Conservation (phyloP, 2,797 vertebrate genomes). For the Cryptoblepharus egeriae region DNA sequence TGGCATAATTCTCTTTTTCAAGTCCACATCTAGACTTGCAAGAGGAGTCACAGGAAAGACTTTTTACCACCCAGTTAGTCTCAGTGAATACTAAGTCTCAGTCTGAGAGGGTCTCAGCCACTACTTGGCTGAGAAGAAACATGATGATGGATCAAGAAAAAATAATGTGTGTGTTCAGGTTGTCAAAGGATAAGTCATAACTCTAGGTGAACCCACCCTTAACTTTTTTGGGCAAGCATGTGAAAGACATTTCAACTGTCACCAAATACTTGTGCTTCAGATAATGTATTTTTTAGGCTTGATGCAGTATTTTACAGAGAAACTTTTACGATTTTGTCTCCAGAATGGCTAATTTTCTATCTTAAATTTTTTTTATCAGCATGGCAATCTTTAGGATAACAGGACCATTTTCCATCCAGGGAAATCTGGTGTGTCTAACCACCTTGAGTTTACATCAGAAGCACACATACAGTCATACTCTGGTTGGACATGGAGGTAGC, state of each 20-base stretch:
- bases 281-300: neutral
- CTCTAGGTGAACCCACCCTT: neutral
- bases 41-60: neutral
- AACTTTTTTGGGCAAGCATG: neutral
- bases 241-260: neutral
- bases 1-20: neutral
- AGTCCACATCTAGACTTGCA: neutral
- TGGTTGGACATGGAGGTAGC: no score
- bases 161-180: neutral
- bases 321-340: neutral
- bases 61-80: neutral
- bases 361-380: neutral
- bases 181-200: neutral
- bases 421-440: no score
- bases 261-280: neutral
- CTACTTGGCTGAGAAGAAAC: neutral
- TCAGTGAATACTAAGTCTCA: no score
- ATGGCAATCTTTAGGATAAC: no score
- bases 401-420: no score
- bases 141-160: neutral
- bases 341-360: neutral
- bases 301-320: neutral
- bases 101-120: no score
- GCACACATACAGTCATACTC: no score
- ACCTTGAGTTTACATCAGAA: no score